These are phyloP conservation scores for Florisuga fusca DNA, from an alignment of 2,797 vertebrate genomes.

Conservation along the genomic window DNA sequence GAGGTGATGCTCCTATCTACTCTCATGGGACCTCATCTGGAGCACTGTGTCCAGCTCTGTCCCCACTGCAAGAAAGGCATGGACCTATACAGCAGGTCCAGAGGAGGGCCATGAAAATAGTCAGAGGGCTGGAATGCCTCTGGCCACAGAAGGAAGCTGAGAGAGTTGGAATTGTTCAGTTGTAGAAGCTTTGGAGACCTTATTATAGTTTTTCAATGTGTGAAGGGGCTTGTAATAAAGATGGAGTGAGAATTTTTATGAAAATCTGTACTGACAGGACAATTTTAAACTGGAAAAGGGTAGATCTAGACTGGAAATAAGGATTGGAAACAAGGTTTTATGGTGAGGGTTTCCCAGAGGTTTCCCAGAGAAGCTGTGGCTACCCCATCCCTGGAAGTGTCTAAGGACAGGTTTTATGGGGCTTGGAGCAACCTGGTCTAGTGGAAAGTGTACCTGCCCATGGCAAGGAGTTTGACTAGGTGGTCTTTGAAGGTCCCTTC, in stretches of 20 bases:
- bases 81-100: not conserved
- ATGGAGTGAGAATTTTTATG: not conserved
- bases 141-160: not conserved
- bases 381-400: fast-evolving
- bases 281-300: not conserved
- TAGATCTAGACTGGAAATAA: not conserved
- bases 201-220: not conserved
- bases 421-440: not conserved
- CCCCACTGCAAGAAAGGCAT: not conserved
- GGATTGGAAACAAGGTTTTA: not conserved
- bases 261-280: fast-evolving
- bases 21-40: too few species aligned
- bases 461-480: too few species aligned
- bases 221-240: not conserved
- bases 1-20: not conserved
- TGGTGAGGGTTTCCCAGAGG: not conserved
- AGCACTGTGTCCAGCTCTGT: not conserved
- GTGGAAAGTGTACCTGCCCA: not conserved
- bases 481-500: not conserved
- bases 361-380: not conserved
- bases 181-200: not conserved
- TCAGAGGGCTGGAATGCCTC: not conserved
- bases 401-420: fast-evolving
- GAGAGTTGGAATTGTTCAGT: not conserved
- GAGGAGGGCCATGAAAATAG: not conserved